These are phyloP conservation scores for Acanthurus lineatus DNA, from an alignment of 2,797 vertebrate species.

Conservation along the genomic window DNA sequence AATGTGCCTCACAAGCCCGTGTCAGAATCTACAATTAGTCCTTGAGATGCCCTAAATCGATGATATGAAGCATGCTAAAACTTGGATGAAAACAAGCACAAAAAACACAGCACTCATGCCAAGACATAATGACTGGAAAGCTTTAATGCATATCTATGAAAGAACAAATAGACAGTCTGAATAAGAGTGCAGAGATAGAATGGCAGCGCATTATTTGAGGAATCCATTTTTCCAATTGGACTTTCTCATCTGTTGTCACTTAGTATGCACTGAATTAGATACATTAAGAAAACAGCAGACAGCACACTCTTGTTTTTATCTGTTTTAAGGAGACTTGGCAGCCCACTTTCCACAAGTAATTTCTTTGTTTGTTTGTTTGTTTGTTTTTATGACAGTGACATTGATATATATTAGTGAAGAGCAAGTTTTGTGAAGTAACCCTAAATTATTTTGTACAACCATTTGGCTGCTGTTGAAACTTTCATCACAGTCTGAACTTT, in stretches of 20 bases:
- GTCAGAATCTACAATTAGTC: constrained; percentile 35
- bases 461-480: constrained; percentile 24
- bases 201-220: constrained; percentile 40
- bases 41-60: constrained; percentile 26
- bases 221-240: constrained; percentile 55
- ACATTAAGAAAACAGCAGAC: constrained; percentile 44
- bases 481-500: constrained; percentile 13
- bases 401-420: not conserved
- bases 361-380: constrained; percentile 28
- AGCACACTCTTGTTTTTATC: constrained; percentile 35
- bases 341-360: constrained; percentile 15
- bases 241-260: constrained; percentile 59
- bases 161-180: constrained; percentile 46
- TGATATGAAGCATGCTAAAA: constrained; percentile 30
- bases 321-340: constrained; percentile 26
- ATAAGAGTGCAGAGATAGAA: constrained; percentile 51
- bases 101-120: constrained; percentile 41
- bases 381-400: constrained; percentile 34
- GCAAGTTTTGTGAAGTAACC: constrained; percentile 16
- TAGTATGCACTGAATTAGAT: constrained; percentile 32
- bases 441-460: constrained; percentile 23
- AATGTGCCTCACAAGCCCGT: constrained; percentile 10
- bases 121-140: constrained; percentile 51
- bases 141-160: constrained; percentile 54
- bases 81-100: constrained; percentile 38